Evolutionary conservation across 2,888 invertebrate species (phyloP), one percentile per base, ranked within the genome.

Genomic region (Teinopalpus imperialis): DNA sequence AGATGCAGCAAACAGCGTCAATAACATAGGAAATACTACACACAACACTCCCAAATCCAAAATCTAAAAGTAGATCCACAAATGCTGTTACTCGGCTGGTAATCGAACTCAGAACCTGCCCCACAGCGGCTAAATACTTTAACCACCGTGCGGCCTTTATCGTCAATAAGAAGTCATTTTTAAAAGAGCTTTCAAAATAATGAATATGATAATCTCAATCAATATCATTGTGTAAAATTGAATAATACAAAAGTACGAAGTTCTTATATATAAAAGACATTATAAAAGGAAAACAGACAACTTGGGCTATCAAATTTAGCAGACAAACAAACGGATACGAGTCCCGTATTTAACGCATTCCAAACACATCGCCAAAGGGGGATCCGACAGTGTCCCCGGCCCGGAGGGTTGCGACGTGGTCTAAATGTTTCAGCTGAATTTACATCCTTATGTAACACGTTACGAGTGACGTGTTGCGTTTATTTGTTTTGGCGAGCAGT

Each of bases 391-490:
- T 59, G 51, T 61, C 62, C 59, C 46, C 44, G 23, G 53, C 61
- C 66, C 63, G 56, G 63, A 63, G 75, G 77, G 64, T 63, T 52
- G 54, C 51, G 67, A 79, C 79, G 80, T 74, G 81, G 77, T 71
- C 72, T 78, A 81, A 82, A 83, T 86, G 80, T 83, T 82, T 82
- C 81, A 81, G 54, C 59, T 62, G 63, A 70, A 81, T 80, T 77
- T 76, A 78, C 74, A 80, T 74, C 67, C 63, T 47, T 52, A 63
- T 53, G 53, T 56, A 57, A 60, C 59, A 56, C 61, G 63, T 69
- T 68, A 69, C 64, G 57, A 56, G 60, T 52, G 54, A 53, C 60
- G 58, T 54, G 47, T 46, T 46, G 50, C 46, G 43, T 49, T 50
- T 53, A 53, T 52, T 40, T 48, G 44, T 44, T 49, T 52, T 40